Percentiles rank a stretch among this genome's conserved stretches.
Conservation (phyloP, 2,888 invertebrate species). For the Agrenia bidenticulata region DNA sequence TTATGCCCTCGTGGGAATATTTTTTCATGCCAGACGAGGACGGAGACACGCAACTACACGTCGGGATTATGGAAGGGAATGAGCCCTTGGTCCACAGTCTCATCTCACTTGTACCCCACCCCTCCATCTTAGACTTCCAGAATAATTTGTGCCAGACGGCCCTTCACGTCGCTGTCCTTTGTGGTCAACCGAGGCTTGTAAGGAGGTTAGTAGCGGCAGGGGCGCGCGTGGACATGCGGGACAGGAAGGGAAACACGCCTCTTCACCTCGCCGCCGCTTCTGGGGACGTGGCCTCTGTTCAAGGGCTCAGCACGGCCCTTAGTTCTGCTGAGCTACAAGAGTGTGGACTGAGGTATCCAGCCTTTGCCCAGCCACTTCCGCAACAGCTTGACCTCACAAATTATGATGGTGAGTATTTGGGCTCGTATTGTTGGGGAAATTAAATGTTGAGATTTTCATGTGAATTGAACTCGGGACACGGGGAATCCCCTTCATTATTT, state of each 20-base stretch:
- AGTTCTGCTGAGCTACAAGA: slow-evolving; percentile 58
- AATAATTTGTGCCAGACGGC: slow-evolving; percentile 69
- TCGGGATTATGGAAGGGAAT: slow-evolving; percentile 76
- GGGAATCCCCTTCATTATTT: not conserved
- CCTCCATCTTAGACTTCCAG: slow-evolving; percentile 72
- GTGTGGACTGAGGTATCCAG: slow-evolving; percentile 55
- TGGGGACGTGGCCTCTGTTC: slow-evolving; percentile 70
- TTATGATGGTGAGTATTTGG: slow-evolving; percentile 72
- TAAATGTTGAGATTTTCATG: too few species aligned
- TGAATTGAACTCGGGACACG: not conserved
- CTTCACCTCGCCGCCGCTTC: slow-evolving; percentile 77
- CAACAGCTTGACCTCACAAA: slow-evolving; percentile 77
- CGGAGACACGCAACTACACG: slow-evolving; percentile 88
- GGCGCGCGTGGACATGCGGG: slow-evolving; percentile 66
- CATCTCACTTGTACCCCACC: slow-evolving; percentile 75
- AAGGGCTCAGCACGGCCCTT: slow-evolving; percentile 71
- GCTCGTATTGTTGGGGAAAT: not conserved
- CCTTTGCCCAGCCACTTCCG: slow-evolving; percentile 59
- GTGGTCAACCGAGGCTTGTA: slow-evolving; percentile 71
- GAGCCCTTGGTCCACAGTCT: slow-evolving; percentile 72
- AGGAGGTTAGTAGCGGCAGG: slow-evolving; percentile 79
- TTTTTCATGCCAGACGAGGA: slow-evolving; percentile 77
- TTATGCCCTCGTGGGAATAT: slow-evolving; percentile 62
- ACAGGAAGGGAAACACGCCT: slow-evolving; percentile 79
- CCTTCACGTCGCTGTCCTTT: slow-evolving; percentile 81